A percentile compares a stretch with the other conserved stretches of the same genome.
Evolutionary conservation across 2,113 vertebrate genomes (phyloP).

Genomic region (Sphyrna mokarran): DNA sequence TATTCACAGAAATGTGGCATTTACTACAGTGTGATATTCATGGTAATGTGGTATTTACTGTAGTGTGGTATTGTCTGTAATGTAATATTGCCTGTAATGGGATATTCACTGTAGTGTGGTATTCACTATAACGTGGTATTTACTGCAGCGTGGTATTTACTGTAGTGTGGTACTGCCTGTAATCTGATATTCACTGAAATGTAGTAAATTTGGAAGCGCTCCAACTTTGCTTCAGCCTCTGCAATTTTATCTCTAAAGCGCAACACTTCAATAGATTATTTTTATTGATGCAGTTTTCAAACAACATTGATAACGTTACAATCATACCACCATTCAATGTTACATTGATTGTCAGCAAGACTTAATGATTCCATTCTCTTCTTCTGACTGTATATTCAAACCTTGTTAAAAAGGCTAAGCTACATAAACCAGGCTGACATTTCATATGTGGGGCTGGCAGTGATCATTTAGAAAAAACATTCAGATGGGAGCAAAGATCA

Average conservation of each 20-base stretch:
- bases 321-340: neutral
- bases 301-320: neutral
- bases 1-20: no score
- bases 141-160: no score
- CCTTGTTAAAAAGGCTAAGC: neutral
- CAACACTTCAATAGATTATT: neutral
- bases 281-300: neutral
- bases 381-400: neutral
- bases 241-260: neutral
- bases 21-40: no score
- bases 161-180: no score
- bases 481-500: neutral
- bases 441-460: neutral
- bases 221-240: neutral
- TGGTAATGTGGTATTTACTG: no score
- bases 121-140: no score
- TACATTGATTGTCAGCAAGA: neutral
- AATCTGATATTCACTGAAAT: no score
- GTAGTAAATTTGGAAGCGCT: no score
- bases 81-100: no score
- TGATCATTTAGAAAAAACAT: neutral
- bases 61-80: no score
- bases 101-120: no score
- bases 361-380: neutral
- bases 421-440: neutral